phyloP scores from a whole-genome alignment of 1,140 invertebrate species.

The Drosophila subpulchrella region DNA sequence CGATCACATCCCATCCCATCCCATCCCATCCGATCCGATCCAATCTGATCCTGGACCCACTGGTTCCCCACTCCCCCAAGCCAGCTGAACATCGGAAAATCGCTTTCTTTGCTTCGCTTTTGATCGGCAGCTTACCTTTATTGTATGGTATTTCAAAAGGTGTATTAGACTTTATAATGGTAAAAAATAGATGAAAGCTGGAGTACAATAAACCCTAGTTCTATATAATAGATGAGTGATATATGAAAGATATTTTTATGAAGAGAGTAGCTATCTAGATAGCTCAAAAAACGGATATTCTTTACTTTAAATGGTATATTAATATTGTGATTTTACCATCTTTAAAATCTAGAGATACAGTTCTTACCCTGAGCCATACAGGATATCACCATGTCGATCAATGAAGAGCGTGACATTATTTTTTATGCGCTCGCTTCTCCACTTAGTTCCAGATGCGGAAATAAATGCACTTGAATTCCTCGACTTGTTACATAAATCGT shows the following conservation, averaged over 20 bases:
- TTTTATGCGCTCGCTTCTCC: constrained; percentile 48
- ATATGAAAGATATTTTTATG: too few species aligned
- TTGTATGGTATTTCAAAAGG: not conserved
- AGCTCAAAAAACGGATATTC: too few species aligned
- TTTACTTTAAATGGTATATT: too few species aligned
- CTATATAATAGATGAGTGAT: too few species aligned
- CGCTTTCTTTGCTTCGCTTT: constrained; percentile 41
- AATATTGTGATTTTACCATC: too few species aligned
- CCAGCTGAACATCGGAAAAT: constrained; percentile 7
- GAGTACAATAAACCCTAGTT: too few species aligned
- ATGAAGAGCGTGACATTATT: not conserved
- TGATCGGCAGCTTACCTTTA: constrained; percentile 17
- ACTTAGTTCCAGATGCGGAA: constrained; percentile 71
- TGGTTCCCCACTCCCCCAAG: constrained; percentile 4
- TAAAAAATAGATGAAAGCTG: too few species aligned
- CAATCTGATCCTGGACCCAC: constrained; percentile 8
- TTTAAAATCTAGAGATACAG: too few species aligned
- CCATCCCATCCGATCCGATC: constrained; percentile 1
- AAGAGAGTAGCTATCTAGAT: too few species aligned
- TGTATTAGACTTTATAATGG: not conserved
- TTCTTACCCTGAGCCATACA: not conserved
- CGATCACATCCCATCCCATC: constrained; percentile 5
- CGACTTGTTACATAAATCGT: constrained; percentile 81
- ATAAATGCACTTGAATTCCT: constrained; percentile 78
- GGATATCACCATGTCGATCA: not conserved